phyloP scores from a whole-genome alignment of 2,797 vertebrate genomes.

The Chloroceryle amazona region DNA sequence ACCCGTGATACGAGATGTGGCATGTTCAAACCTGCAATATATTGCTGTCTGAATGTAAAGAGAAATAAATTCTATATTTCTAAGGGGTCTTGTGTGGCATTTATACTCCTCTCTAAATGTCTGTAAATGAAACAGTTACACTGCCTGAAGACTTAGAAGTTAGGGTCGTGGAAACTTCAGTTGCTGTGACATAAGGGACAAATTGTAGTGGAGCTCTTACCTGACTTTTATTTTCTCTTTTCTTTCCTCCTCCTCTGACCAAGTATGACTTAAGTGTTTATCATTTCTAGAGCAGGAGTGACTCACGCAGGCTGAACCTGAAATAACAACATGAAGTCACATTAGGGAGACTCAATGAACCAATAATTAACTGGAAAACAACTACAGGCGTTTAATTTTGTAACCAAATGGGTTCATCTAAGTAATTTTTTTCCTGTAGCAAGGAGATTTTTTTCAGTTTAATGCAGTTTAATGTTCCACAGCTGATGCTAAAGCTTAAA shows the following conservation, averaged over 20 bases:
- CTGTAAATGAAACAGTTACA: background rate
- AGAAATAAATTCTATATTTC: constrained; percentile 87
- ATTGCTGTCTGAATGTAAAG: constrained; percentile 69
- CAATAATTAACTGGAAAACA: background rate
- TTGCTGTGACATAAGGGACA: background rate
- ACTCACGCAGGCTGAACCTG: background rate
- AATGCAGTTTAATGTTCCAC: background rate
- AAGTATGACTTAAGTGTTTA: background rate
- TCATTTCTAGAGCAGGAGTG: background rate
- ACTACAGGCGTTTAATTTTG: background rate
- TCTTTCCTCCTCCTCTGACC: background rate
- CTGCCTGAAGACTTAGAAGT: background rate
- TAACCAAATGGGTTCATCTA: background rate
- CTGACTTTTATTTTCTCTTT: background rate
- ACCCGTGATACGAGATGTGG: background rate
- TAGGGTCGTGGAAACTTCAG: background rate
- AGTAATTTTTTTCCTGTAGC: background rate
- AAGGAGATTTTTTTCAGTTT: background rate
- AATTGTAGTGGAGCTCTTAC: background rate
- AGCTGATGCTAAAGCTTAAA: background rate
- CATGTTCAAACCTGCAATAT: constrained; percentile 44
- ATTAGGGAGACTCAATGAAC: background rate
- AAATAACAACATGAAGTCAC: background rate
- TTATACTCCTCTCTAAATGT: background rate
- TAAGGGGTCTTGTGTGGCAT: constrained; percentile 52